Conservation (phyloP, 2,797 vertebrate genomes). For the Sylvia borin region DNA sequence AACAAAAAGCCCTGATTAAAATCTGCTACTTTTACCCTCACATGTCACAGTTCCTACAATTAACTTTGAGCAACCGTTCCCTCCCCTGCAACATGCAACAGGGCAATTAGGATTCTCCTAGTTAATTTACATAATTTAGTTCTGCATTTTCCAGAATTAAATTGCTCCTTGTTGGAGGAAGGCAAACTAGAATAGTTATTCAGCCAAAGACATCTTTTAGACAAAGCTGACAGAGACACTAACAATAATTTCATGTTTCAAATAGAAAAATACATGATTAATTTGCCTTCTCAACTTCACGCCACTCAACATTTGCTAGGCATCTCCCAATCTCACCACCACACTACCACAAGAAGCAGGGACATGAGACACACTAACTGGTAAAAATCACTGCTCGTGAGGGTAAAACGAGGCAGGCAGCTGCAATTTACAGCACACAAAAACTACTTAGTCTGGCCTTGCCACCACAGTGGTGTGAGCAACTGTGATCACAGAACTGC, state of each 20-base stretch:
- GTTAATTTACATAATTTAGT: conserved; percentile 49
- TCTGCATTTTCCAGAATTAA: conserved; percentile 45
- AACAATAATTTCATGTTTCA: background rate
- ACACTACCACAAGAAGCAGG: background rate
- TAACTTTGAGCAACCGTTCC: conserved; percentile 8
- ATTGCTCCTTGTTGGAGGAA: conserved; percentile 22
- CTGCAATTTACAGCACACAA: background rate
- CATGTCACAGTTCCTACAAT: conserved; percentile 14
- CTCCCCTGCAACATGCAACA: conserved; percentile 40
- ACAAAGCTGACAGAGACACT: conserved; percentile 15
- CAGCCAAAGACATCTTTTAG: background rate
- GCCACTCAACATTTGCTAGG: background rate
- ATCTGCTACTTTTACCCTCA: background rate
- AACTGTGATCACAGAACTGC: background rate
- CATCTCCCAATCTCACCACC: background rate
- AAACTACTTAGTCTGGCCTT: background rate
- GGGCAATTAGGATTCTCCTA: conserved; percentile 39
- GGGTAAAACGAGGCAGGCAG: background rate
- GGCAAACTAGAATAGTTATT: conserved; percentile 1
- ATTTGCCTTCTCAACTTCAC: background rate
- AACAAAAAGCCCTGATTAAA: background rate
- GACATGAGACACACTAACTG: background rate
- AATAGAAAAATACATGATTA: background rate
- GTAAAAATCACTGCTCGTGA: background rate
- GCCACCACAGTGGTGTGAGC: background rate